These are phyloP conservation scores for Diarsia brunnea DNA, from an alignment of 2,888 invertebrate genomes.

Conservation along the genomic window DNA sequence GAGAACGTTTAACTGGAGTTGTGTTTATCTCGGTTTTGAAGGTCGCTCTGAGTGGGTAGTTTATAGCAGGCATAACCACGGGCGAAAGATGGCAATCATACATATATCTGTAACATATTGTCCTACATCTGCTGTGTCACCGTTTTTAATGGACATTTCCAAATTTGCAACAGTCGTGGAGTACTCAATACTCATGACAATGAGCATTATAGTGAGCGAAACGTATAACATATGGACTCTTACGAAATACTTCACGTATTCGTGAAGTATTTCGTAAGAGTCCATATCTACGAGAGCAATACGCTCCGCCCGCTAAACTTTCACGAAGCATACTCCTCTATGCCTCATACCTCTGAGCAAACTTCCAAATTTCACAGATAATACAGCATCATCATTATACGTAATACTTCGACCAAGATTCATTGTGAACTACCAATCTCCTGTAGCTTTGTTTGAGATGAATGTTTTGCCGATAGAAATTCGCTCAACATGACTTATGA, in stretches of 20 bases:
- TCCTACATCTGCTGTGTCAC: conserved; percentile 65
- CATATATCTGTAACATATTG: conserved; percentile 40
- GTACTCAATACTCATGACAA: conserved; percentile 42
- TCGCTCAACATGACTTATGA: conserved; percentile 19
- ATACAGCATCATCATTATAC: conserved; percentile 49
- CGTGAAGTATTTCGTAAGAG: conserved; percentile 71
- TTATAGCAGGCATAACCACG: conserved; percentile 21
- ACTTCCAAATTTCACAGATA: conserved; percentile 61
- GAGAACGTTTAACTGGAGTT: conserved; percentile 37
- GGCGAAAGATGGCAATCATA: conserved; percentile 43
- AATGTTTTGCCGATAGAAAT: conserved; percentile 15
- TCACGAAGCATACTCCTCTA: conserved; percentile 69
- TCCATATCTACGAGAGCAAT: conserved; percentile 65
- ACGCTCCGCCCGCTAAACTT: conserved; percentile 68
- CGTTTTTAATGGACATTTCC: conserved; percentile 68
- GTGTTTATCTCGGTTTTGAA: conserved; percentile 30
- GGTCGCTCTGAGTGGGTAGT: conserved; percentile 36
- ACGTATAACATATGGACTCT: too few relatives aligned
- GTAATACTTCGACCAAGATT: conserved; percentile 48
- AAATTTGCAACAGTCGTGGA: conserved; percentile 57
- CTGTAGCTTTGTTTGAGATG: conserved; percentile 6
- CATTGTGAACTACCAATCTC: conserved; percentile 21
- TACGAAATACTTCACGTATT: too few relatives aligned
- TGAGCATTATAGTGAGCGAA: conserved; percentile 42
- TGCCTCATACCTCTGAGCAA: conserved; percentile 52